Evolutionary conservation across 1,140 invertebrate genomes (phyloP), one percentile per base, ranked within the genome.

Genomic region (Matsumurasca onukii): DNA sequence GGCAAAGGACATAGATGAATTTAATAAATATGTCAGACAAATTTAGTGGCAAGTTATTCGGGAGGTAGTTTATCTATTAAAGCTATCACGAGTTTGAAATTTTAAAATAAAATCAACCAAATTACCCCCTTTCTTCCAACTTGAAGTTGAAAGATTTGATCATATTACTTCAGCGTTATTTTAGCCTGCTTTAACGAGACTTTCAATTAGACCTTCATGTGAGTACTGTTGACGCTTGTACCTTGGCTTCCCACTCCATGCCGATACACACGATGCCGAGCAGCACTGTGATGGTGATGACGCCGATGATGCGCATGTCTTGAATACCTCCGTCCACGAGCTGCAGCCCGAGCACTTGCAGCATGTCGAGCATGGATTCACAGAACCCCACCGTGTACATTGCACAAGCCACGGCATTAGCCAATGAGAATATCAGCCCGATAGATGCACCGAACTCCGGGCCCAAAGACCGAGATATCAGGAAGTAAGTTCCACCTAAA

Each of bases 311-410:
- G 29, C 86, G 80, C 57, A 84, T 83, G 65, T 88, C 86, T 68
- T 82, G 82, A 31, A 79, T 75, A 13, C 77, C 84, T 17, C 86
- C 86, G 73, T 90, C 89, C 15, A 89, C 68, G 55, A 91, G 89
- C 24, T 76, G 78, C 9, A 82, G 64, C 0, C 76, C 81, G 67
- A 84, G 82, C 17, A 79, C 76, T 1, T 74, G 73, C 48, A 94
- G 80, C 48, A 91, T 82, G 71, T 88, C 87, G 49, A 86, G 83
- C 72, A 98, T 83, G 12, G 95, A 94, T 79, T 99, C 97, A 66
- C 94, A 94, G 79, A 99, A 99, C 3, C 97, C 98, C 5, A 99
- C 94, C 0, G 98, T 91, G 77, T 99, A 98, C 94, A 98, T 98
- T 57, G 97, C 93, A 74, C 95, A 96, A 3, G 95, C 96, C 0